phyloP scores from a whole-genome alignment of 1,140 invertebrate species.

The Lepidostoma basale region DNA sequence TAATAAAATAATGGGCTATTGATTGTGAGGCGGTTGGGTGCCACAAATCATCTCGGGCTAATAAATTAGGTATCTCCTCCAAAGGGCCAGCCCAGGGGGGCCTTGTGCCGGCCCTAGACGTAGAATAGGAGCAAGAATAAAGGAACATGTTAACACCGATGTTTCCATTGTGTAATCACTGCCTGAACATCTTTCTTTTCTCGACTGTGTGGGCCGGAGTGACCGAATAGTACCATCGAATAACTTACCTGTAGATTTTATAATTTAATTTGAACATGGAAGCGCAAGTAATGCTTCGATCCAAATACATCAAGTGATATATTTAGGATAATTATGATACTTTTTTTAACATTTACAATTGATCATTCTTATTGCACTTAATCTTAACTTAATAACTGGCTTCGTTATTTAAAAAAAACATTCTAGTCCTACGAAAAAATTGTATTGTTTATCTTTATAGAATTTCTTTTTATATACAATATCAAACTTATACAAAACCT shows the following conservation, averaged over 20 bases:
- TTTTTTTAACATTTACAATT: no score
- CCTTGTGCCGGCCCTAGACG: neutral
- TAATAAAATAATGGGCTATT: constrained; percentile 11
- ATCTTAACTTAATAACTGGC: no score
- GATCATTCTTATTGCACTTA: no score
- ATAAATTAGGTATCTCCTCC: constrained; percentile 39
- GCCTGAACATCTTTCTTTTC: constrained; percentile 38
- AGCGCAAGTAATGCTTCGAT: neutral
- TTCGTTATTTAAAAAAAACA: no score
- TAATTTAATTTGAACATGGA: neutral
- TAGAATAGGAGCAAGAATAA: constrained; percentile 28
- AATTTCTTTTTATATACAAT: no score
- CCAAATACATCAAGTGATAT: neutral
- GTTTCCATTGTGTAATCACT: constrained; percentile 39
- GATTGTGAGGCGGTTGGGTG: constrained; percentile 3
- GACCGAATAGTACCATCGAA: neutral
- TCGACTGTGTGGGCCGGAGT: constrained; percentile 18
- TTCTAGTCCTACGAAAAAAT: no score
- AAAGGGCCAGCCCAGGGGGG: constrained; percentile 25
- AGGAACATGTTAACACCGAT: constrained; percentile 44
- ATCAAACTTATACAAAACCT: no score
- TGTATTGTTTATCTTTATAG: no score
- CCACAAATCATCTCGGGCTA: constrained; percentile 36
- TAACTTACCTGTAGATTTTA: neutral
- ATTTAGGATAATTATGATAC: no score